Percentiles rank a stretch among this genome's conserved stretches.
These are phyloP conservation scores for Platygyra sinensis DNA, from an alignment of 64 coral and sea anemone species.

Conservation along the genomic window DNA sequence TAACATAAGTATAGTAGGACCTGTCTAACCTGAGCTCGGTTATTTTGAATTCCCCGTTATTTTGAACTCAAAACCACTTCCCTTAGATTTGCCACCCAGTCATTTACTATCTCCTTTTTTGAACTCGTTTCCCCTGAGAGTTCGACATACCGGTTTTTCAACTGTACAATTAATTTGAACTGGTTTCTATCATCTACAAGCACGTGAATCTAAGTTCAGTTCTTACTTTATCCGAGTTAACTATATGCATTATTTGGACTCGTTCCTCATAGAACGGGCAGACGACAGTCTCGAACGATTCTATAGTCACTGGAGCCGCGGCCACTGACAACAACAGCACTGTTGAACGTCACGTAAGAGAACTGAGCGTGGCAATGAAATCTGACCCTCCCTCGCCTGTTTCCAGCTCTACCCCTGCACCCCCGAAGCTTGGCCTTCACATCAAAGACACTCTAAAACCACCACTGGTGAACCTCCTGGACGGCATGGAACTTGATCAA, in stretches of 20 bases:
- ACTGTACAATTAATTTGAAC: too few relatives aligned
- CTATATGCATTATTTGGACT: neutral
- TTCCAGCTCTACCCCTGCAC: slow-evolving; percentile 67
- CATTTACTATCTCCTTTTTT: too few relatives aligned
- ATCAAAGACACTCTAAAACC: slow-evolving; percentile 57
- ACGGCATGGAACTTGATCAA: slow-evolving; percentile 27
- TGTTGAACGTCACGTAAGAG: slow-evolving; percentile 6
- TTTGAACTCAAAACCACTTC: too few relatives aligned
- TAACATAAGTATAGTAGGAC: too few relatives aligned
- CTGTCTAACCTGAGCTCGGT: too few relatives aligned
- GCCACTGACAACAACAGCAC: neutral
- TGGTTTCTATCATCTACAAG: too few relatives aligned
- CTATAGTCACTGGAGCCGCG: neutral
- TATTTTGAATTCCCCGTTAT: too few relatives aligned
- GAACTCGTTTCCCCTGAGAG: too few relatives aligned
- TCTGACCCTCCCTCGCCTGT: slow-evolving; percentile 31
- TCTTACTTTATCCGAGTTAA: too few relatives aligned
- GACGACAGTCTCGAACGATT: neutral
- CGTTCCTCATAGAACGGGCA: neutral
- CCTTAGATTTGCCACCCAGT: too few relatives aligned
- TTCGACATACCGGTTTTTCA: too few relatives aligned
- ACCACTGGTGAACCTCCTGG: slow-evolving; percentile 68
- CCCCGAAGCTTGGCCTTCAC: slow-evolving; percentile 71
- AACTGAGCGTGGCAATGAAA: neutral
- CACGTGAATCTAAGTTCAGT: too few relatives aligned